A percentile compares a stretch with the other conserved stretches of the same genome.
These are phyloP conservation scores for Gasteruption jaculator DNA, from an alignment of 2,888 invertebrate genomes.

Conservation along the genomic window DNA sequence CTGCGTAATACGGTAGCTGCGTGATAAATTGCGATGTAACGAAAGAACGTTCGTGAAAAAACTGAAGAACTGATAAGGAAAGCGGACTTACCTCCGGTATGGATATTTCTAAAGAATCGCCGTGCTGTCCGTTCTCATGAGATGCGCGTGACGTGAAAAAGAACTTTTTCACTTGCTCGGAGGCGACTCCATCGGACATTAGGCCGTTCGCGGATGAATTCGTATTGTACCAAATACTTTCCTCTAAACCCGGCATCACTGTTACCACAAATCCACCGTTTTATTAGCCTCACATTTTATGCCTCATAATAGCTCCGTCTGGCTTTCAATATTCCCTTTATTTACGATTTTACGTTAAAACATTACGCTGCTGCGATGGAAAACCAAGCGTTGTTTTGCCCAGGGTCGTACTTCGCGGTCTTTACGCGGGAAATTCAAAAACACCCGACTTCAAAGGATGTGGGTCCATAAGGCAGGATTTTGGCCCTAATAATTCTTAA, in stretches of 20 bases:
- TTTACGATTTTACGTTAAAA: too few species aligned
- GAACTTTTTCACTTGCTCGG: constrained; percentile 76
- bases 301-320: too few species aligned
- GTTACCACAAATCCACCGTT: too few species aligned
- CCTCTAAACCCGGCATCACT: constrained; percentile 49
- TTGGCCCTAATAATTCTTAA: too few species aligned
- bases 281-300: too few species aligned
- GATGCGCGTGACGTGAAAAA: constrained; percentile 69
- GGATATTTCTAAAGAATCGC: constrained; percentile 72
- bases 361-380: too few species aligned
- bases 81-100: constrained; percentile 66
- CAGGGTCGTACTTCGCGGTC: too few species aligned
- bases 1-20: constrained; percentile 32
- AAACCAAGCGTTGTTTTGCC: too few species aligned
- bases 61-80: neutral
- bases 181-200: constrained; percentile 60
- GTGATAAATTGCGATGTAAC: neutral
- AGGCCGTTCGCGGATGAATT: constrained; percentile 47
- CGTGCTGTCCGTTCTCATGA: constrained; percentile 48
- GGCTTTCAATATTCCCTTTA: too few species aligned
- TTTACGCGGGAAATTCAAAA: too few species aligned
- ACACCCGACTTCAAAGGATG: too few species aligned
- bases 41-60: neutral
- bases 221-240: constrained; percentile 42
- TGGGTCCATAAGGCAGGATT: too few species aligned